phyloP scores from a whole-genome alignment of 2,797 vertebrate species.

The Ara ararauna region DNA sequence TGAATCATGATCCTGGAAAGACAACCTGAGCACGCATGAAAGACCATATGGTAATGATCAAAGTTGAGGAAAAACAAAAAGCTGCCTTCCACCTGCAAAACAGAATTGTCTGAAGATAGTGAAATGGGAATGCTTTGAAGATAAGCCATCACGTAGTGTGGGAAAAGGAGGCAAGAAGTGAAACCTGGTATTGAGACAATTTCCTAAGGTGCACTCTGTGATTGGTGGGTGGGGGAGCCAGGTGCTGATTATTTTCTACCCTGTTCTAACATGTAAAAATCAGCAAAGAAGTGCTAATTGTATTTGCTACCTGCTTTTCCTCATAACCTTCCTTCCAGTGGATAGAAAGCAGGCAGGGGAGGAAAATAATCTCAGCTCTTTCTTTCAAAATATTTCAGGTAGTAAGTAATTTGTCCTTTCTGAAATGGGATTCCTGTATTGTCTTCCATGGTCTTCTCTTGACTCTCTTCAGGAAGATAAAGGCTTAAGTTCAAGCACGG shows the following conservation, averaged over 20 bases:
- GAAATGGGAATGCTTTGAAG: slow-evolving; percentile 68
- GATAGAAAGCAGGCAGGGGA: background rate
- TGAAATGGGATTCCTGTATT: background rate
- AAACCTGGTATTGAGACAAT: slow-evolving; percentile 53
- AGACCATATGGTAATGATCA: slow-evolving; percentile 60
- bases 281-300: slow-evolving; percentile 16
- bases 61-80: slow-evolving; percentile 56
- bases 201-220: slow-evolving; percentile 34
- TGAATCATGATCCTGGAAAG: background rate
- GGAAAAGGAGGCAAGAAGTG: slow-evolving; percentile 58
- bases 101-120: slow-evolving; percentile 68
- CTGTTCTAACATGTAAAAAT: slow-evolving; percentile 53
- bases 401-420: background rate
- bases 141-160: slow-evolving; percentile 62
- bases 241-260: slow-evolving; percentile 50
- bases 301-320: slow-evolving; percentile 7
- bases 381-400: background rate
- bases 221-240: slow-evolving; percentile 50
- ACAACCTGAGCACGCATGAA: background rate
- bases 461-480: background rate
- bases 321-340: background rate
- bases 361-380: background rate
- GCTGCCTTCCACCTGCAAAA: slow-evolving; percentile 60
- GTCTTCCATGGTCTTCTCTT: background rate
- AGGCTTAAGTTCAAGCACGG: background rate